Base-by-base conservation (phyloP, 1,140 invertebrate species). In the Trichonephila clavata region DNA sequence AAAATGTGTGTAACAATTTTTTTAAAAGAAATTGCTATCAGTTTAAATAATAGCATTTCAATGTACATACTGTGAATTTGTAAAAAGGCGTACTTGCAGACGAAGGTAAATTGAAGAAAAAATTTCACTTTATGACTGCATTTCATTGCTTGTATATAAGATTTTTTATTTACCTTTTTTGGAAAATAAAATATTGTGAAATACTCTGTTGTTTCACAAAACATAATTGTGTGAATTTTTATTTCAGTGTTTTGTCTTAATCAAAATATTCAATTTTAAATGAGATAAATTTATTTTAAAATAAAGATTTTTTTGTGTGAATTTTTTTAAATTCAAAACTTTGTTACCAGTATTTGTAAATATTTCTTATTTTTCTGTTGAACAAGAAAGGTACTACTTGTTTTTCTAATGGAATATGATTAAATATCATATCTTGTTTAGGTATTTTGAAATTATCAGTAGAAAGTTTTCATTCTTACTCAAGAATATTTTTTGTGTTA, bases 41-140 rank as follows among this genome's bases (percentile, higher is more conserved):
- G 68, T 80, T 80, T 43, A n/a, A 60, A 80, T 87, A 77, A 87
- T 93, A 87, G 92, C 92, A 93, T 71, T 93, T 93, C 87, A 84
- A 86, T 93, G 92, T 93, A 93, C n/a, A 93, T 93, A 93, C n/a
- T 93, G 92, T 93, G 92, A 93, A 93, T 93, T 93, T 93, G 92
- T 93, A 93, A 77, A 87, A 93, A 93, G 71, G 92, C 32, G 68
- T 87, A 60, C 86, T 87, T 87, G 92, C 84, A 93, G 92, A 80
- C 24, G 60, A 93, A 93, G 92, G 43, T 87, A 93, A 93, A 87
- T 87, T 93, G 92, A 80, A 39, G 32, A 93, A 86, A 86, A 93
- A 87, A 57, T 93, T 91, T 86, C 86, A 93, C 92, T 93, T 93
- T 93, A 93, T 93, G 84, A 93, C 92, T 93, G 86, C 92, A 93